phyloP scores from a whole-genome alignment of 1,140 invertebrate genomes.

The Conus ventricosus region DNA sequence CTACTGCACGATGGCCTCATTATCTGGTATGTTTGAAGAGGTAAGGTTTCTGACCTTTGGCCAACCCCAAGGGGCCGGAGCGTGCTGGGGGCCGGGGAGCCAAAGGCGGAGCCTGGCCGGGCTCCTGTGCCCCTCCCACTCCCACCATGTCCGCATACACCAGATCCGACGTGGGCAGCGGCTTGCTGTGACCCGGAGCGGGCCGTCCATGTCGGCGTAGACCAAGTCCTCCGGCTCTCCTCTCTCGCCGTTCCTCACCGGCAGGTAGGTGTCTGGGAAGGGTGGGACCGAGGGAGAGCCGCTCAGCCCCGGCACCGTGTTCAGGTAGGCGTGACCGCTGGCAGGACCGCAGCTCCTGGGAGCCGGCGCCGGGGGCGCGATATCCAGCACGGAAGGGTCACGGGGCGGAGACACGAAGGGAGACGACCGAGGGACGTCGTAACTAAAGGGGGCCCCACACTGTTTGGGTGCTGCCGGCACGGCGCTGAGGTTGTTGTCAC shows the following conservation, averaged over 20 bases:
- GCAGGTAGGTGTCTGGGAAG: constrained; percentile 9
- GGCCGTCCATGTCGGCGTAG: constrained; percentile 20
- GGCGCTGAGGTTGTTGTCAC: constrained; percentile 41
- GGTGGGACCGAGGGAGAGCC: background rate
- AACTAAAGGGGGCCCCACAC: constrained; percentile 24
- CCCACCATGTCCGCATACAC: background rate
- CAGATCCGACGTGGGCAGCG: background rate
- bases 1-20: too few relatives aligned
- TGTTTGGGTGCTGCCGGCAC: constrained; percentile 44
- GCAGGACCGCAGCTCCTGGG: background rate
- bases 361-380: constrained; percentile 6
- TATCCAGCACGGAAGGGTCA: background rate
- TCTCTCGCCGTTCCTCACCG: background rate
- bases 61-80: background rate
- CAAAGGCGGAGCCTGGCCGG: constrained; percentile 37
- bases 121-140: background rate
- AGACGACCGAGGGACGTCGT: constrained; percentile 52
- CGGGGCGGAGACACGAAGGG: constrained; percentile 11
- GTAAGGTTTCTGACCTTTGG: background rate
- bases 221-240: background rate
- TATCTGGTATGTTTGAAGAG: too few relatives aligned
- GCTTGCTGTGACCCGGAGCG: background rate
- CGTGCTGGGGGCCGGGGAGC: constrained; percentile 35
- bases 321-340: constrained; percentile 35
- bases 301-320: constrained; percentile 34